Evolutionary conservation across 92 coral and sea anemone genomes (phyloP), one percentile per base, ranked within the genome.

Genomic region (Diadumene lineata): DNA sequence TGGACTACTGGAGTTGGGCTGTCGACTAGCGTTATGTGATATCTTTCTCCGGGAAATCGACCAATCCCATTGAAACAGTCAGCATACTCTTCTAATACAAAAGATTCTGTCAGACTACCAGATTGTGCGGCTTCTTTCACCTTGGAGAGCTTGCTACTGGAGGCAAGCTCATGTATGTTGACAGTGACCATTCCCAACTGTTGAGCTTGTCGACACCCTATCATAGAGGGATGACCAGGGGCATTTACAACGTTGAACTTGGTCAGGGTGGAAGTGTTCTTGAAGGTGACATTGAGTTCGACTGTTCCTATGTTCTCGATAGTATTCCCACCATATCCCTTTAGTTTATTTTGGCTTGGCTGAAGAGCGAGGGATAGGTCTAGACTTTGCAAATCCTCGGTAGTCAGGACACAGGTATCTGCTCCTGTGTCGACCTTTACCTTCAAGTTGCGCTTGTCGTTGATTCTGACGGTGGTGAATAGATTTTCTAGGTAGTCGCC

Each of bases 151-250:
- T n/a, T n/a, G n/a, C n/a, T n/a, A n/a, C n/a, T n/a, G n/a, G n/a
- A n/a, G n/a, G n/a, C n/a, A n/a, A n/a, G n/a, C n/a, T 65, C 55
- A 34, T 22, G 46, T 72, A 61, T 69, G 81, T 79, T 69, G 28
- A 72, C 75, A 18, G 91, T 76, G 11, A 77, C 66, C 21, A 82
- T 38, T 21, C 84, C 82, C 23, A 82, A 73, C 22, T 74, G 85
- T 48, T 73, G 85, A 11, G 82, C 76, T 38, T 73, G 85, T 75
- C 34, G 58, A 65, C 85, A 87, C 9, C 84, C 88, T 1, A 76
- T 61, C 84, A 84, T 84, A 10, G 86, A 84, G 19, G 89, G 87
- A 66, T 84, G 77, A 11, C 83, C 87, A 22, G 90, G 82, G 22
- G 90, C 84, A 15, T 88, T 77, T 50, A 76, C 82, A 1, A 80